Percentiles rank a stretch among this genome's conserved stretches.
Evolutionary conservation across 92 coral and sea anemone genomes (phyloP).

Genomic region (Chrysogorgia sp.): DNA sequence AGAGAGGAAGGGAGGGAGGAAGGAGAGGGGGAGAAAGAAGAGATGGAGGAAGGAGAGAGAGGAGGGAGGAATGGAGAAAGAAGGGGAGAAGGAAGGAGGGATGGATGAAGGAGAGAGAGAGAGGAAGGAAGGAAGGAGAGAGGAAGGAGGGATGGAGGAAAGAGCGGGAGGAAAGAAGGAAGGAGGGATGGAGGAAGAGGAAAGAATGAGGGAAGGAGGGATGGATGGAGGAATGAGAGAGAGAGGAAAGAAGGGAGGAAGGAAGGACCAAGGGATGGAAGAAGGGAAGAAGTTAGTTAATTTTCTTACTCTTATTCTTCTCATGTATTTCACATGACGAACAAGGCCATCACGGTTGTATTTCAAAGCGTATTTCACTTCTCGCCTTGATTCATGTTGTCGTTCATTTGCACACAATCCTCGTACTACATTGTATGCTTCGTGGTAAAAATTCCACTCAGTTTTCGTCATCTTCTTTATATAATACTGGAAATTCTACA

Average conservation of each 20-base stretch:
- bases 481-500: not conserved
- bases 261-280: not conserved
- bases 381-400: not conserved
- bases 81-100: not conserved
- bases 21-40: not conserved
- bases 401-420: conserved; percentile 21
- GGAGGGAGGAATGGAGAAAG: not conserved
- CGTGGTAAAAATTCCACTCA: conserved; percentile 8
- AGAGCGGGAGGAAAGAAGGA: not conserved
- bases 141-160: not conserved
- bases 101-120: not conserved
- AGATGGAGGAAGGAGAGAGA: not conserved
- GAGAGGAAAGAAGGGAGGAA: not conserved
- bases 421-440: conserved; percentile 25
- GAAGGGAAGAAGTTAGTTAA: not conserved
- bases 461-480: conserved; percentile 5
- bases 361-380: not conserved
- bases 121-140: not conserved
- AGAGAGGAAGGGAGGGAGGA: conserved; percentile 14
- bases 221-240: not conserved
- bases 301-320: not conserved
- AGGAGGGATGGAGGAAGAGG: not conserved
- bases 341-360: not conserved
- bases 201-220: not conserved
- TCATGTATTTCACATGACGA: not conserved